Base-by-base conservation (phyloP, 2,113 vertebrate genomes). In the Labrus mixtus region DNA sequence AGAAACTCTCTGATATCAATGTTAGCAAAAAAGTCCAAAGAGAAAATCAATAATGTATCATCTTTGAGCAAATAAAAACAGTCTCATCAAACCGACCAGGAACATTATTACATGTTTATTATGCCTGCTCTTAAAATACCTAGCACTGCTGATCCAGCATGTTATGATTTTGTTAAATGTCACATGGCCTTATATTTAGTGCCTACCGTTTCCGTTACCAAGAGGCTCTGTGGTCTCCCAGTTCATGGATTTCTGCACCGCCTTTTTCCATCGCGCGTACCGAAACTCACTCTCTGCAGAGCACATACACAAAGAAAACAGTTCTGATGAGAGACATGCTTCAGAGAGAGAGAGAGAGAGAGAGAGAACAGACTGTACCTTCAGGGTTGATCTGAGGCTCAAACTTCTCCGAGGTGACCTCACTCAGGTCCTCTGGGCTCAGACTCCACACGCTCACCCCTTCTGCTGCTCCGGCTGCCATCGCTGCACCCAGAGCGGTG, bases 381-480 rank as follows among this genome's bases (percentile, higher is more conserved):
- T 96, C 96, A 1, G 95, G 94, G 54, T 97, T 97, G 92, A 98
- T 97, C 89, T 98, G 97, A 60, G 97, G 97, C 80, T 98, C 96
- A 55, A 97, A 98, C 65, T 94, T 95, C 87, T 98, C 97, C 15
- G 94, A 95, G 0, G 95, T 97, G 72, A 97, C 96, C 19, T 96
- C 95, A 7, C 95, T 96, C 80, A 96, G 89, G 84, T 97, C 96
- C 82, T 95, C 94, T 0, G 95, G 95, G 56, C 90, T 91, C 20
- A 98, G 93, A 51, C 96, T 97, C 97, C 97, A 98, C 71, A 98
- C 95, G 8, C 93, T 96, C 50, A 98, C 95, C 3, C 97, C 97
- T 90, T 98, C 97, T 2, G 97, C 97, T 10, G 96, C 93, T 56
- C 97, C 97, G 0, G 97, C 97, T 7, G 97, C 97, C 96, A 98